Percentiles rank a stretch among this genome's conserved stretches.
These are phyloP conservation scores for Porites cylindrica DNA, from an alignment of 92 coral and sea anemone genomes.

Conservation along the genomic window DNA sequence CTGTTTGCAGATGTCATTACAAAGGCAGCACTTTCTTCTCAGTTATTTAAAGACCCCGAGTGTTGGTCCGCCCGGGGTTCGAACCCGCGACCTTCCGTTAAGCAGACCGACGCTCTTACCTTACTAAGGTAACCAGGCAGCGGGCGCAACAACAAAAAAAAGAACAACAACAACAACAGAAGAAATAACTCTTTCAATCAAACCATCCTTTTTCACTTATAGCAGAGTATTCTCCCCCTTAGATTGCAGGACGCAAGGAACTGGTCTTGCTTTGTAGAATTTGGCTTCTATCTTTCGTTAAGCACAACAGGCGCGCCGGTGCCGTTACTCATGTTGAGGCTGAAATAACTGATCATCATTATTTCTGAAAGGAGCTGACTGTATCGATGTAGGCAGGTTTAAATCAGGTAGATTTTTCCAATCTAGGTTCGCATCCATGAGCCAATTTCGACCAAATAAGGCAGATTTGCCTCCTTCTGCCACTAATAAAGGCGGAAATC, in stretches of 20 bases:
- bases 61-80: too few relatives aligned
- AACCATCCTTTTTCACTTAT: not conserved
- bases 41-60: too few relatives aligned
- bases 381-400: not conserved
- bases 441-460: constrained; percentile 66
- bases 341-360: not conserved
- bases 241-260: not conserved
- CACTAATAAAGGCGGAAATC: constrained; percentile 40
- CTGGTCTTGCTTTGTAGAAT: constrained; percentile 4
- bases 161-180: not conserved
- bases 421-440: constrained; percentile 41
- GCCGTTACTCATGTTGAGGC: not conserved
- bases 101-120: too few relatives aligned
- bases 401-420: constrained; percentile 9
- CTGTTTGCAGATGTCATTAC: too few relatives aligned
- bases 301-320: not conserved
- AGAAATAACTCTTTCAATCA: not conserved
- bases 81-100: too few relatives aligned
- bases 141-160: too few relatives aligned
- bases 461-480: constrained; percentile 51
- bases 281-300: not conserved
- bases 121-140: too few relatives aligned
- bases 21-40: too few relatives aligned
- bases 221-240: not conserved
- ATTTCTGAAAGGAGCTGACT: not conserved